Percentiles rank a stretch among this genome's conserved stretches.
Evolutionary conservation across 2,113 vertebrate species (phyloP).

Genomic region (Chinchilla lanigera): DNA sequence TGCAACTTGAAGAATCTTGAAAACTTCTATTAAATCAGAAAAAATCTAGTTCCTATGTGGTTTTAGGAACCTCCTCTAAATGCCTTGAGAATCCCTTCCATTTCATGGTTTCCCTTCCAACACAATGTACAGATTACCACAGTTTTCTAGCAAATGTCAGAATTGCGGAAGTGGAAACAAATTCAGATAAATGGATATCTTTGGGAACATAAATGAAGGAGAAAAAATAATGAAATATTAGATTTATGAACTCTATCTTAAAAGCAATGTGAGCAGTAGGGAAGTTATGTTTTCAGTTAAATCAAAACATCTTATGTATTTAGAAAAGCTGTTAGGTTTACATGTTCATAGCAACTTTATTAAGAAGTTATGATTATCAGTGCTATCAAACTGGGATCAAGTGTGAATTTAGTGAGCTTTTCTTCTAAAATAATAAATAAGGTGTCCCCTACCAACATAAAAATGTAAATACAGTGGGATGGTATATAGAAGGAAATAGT

Average conservation of each 20-base stretch:
- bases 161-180: background rate
- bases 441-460: background rate
- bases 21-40: background rate
- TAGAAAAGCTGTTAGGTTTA: background rate
- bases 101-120: conserved; percentile 12
- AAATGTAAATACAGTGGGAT: background rate
- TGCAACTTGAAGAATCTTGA: background rate
- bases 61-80: background rate
- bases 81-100: background rate
- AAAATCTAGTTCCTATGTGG: background rate
- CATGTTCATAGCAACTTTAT: background rate
- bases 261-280: background rate
- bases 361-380: background rate
- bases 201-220: background rate
- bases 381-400: background rate
- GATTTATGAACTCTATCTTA: background rate
- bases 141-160: background rate
- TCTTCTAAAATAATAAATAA: conserved; percentile 5
- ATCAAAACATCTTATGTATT: background rate
- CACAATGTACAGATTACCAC: background rate
- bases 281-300: background rate
- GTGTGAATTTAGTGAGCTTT: background rate
- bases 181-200: background rate
- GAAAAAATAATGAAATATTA: background rate
- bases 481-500: background rate